Evolutionary conservation across 1,140 invertebrate species (phyloP).

Genomic region (Cyclargus thomasi): DNA sequence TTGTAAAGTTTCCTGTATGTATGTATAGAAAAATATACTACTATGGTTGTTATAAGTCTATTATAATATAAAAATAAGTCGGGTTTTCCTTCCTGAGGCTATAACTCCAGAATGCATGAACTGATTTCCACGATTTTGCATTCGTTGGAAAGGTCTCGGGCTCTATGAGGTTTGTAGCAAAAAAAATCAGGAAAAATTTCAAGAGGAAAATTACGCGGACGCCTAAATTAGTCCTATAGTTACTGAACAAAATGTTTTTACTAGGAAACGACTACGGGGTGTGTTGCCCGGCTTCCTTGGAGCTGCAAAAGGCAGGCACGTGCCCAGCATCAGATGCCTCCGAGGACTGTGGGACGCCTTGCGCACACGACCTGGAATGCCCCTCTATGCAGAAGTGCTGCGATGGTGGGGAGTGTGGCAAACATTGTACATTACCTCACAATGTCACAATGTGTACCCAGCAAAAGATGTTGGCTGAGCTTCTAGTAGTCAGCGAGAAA

Average conservation of each 20-base stretch:
- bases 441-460: conserved; percentile 85
- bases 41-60: no score
- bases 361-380: conserved; percentile 87
- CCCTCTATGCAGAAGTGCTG: conserved; percentile 88
- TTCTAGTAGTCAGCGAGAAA: conserved; percentile 84
- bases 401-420: conserved; percentile 80
- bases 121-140: no score
- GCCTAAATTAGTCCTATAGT: no score
- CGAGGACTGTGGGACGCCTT: conserved; percentile 79
- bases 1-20: no score
- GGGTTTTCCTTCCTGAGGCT: no score
- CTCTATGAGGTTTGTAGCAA: no score
- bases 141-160: no score
- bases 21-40: no score
- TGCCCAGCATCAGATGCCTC: conserved; percentile 76
- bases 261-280: conserved; percentile 89
- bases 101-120: no score
- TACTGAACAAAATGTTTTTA: conserved; percentile 7
- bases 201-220: no score
- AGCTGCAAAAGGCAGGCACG: conserved; percentile 83
- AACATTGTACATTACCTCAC: conserved; percentile 79
- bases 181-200: no score
- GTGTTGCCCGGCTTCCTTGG: conserved; percentile 86
- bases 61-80: no score
- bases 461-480: conserved; percentile 84